A percentile compares a stretch with the other conserved stretches of the same genome.
These are phyloP conservation scores for Nomia melanderi DNA, from an alignment of 1,140 invertebrate species.

Conservation along the genomic window DNA sequence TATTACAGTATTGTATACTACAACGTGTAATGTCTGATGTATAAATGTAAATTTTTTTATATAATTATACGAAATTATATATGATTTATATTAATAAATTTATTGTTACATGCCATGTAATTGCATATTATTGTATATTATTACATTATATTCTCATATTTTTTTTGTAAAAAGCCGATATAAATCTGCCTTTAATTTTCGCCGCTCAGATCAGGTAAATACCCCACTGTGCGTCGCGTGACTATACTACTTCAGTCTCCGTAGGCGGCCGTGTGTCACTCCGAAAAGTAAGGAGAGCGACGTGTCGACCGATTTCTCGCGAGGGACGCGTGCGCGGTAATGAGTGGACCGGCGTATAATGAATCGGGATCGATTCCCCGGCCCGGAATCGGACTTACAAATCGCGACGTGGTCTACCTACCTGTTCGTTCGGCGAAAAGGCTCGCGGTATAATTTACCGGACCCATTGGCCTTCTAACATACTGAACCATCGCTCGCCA, in stretches of 20 bases:
- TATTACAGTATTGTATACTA: too few relatives aligned
- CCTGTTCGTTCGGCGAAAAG: slow-evolving; percentile 59
- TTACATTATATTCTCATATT: too few relatives aligned
- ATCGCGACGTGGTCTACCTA: slow-evolving; percentile 51
- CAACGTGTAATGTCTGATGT: too few relatives aligned
- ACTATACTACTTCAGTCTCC: slow-evolving; percentile 37
- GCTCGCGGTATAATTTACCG: slow-evolving; percentile 48
- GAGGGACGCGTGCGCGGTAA: slow-evolving; percentile 58
- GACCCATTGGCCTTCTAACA: slow-evolving; percentile 18
- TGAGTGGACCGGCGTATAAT: slow-evolving; percentile 59
- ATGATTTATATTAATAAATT: too few relatives aligned
- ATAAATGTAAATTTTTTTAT: too few relatives aligned
- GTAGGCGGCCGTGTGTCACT: slow-evolving; percentile 48
- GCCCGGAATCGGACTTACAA: slow-evolving; percentile 61
- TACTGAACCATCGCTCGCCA: slow-evolving; percentile 27
- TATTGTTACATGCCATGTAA: too few relatives aligned
- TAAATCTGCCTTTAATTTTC: too few relatives aligned
- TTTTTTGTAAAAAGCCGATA: too few relatives aligned
- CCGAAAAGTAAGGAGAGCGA: slow-evolving; percentile 12
- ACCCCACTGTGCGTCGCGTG: slow-evolving; percentile 45
- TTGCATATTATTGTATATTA: too few relatives aligned
- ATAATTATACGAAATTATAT: too few relatives aligned
- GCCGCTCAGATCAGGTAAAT: too few relatives aligned
- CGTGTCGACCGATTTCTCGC: slow-evolving; percentile 52
- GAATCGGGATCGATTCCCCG: slow-evolving; percentile 59